Base-by-base conservation (phyloP, 2,113 vertebrate species). In the Machaerirhynchus nigripectus region DNA sequence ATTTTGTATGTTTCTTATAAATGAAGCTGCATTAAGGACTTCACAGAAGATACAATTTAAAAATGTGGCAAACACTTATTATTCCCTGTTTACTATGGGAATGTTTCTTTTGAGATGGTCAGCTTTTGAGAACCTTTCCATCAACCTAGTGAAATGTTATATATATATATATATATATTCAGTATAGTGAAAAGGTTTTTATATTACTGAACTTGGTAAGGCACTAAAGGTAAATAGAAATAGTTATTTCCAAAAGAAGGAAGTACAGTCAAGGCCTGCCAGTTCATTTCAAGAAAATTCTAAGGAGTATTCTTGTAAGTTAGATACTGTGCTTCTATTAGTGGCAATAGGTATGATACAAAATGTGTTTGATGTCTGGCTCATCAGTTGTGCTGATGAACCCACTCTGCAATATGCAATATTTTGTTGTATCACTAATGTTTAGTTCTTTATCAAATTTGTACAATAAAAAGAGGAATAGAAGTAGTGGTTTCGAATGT, bases 101-200 rank as follows among this genome's bases (percentile, higher is more conserved):
- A 91, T 98, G 97, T 97, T 98, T 98, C 97, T 97, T 96, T 95
- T 98, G 97, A 74, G 98, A 97, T 84, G 97, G 96, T 85, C 98
- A 98, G 88, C 97, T 99, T 97, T 98, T 91, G 27, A 97, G 97
- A 91, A 86, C 95, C 59, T 71, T 97, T 97, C 97, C 79, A 98
- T 98, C 97, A 98, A 73, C 91, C 93, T 97, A 93, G 94, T 98
- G 93, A 98, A 96, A 35, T 16, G 40, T 14, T 47, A 13, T 27
- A 16, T 33, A 9, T 52, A 13, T 27, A 16, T 33, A 9, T 52
- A 2, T 30, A 30, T 64, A 26, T n/a, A 8, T 44, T 37, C 22
- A 19, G 5, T 76, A 91, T 2, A 37, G 13, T 97, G 97, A 98
- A 98, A 90, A 97, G 96, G 64, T 93, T 97, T 84, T 90, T 98